phyloP scores from a whole-genome alignment of 2,113 vertebrate species.

The Columba janthina region DNA sequence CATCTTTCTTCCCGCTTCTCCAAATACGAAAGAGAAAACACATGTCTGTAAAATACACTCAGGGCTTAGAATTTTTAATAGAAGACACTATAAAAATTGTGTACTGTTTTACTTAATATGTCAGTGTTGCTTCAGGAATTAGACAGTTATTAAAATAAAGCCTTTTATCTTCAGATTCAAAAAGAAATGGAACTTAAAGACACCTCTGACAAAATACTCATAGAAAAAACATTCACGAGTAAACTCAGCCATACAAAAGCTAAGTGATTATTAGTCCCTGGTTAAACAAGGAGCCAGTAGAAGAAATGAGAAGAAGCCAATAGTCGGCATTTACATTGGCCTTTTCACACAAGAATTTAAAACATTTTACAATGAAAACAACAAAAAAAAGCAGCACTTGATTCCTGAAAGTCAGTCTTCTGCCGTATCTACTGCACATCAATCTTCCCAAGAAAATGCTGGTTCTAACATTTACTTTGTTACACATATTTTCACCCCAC shows the following conservation, averaged over 20 bases:
- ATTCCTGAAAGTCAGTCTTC: not conserved
- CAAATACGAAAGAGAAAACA: not conserved
- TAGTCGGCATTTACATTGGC: not conserved
- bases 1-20: not conserved
- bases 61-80: not conserved
- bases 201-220: conserved; percentile 27
- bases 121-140: not conserved
- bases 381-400: not conserved
- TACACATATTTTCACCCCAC: not conserved
- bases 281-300: conserved; percentile 44
- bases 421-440: not conserved
- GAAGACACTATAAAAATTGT: not conserved
- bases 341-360: conserved; percentile 62
- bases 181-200: conserved; percentile 25
- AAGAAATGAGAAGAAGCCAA: conserved; percentile 36
- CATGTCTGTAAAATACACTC: not conserved
- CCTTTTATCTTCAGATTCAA: conserved; percentile 10
- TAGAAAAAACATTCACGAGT: not conserved
- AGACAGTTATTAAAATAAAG: not conserved
- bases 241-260: conserved; percentile 50
- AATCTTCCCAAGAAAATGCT: not conserved
- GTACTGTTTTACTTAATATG: not conserved
- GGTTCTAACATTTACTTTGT: not conserved
- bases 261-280: conserved; percentile 44
- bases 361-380: conserved; percentile 50